Conservation (phyloP, 1,140 invertebrate species). For the Conus ventricosus region DNA sequence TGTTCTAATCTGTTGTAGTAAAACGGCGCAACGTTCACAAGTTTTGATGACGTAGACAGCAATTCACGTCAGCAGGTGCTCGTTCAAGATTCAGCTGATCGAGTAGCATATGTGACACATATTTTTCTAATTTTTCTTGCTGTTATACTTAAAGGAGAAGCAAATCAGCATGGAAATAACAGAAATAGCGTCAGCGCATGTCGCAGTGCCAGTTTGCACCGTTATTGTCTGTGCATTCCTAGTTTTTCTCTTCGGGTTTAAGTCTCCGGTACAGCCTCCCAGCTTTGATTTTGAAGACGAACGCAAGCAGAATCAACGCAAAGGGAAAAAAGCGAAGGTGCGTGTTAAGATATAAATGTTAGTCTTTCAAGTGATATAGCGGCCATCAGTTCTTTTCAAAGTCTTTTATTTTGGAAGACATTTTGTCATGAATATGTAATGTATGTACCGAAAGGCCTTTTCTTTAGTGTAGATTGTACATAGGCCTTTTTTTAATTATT, state of each 20-base stretch:
- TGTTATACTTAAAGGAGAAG: not conserved
- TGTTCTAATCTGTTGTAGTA: not conserved
- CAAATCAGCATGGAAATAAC: slow-evolving; percentile 62
- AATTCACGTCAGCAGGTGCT: not conserved
- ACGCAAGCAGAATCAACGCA: slow-evolving; percentile 62
- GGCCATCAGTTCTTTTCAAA: no score
- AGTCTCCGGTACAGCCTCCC: slow-evolving; percentile 73
- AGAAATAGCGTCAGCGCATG: slow-evolving; percentile 70
- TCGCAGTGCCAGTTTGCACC: slow-evolving; percentile 72
- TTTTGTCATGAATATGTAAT: no score
- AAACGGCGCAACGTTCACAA: not conserved
- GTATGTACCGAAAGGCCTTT: no score
- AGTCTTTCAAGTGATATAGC: no score
- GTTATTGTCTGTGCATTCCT: slow-evolving; percentile 73
- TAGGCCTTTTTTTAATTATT: no score
- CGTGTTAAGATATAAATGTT: not conserved
- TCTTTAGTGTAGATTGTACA: no score
- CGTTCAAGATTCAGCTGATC: not conserved
- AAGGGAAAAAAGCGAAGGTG: slow-evolving; percentile 64
- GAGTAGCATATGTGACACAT: slow-evolving; percentile 28
- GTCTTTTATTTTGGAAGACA: no score
- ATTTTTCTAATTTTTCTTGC: slow-evolving; percentile 25
- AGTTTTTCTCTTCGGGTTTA: slow-evolving; percentile 75
- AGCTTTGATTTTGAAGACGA: slow-evolving; percentile 73
- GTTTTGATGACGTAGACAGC: not conserved